Percentiles rank a stretch among this genome's conserved stretches.
Evolutionary conservation across 2,797 vertebrate species (phyloP).

Genomic region (Aplochiton taeniatus): DNA sequence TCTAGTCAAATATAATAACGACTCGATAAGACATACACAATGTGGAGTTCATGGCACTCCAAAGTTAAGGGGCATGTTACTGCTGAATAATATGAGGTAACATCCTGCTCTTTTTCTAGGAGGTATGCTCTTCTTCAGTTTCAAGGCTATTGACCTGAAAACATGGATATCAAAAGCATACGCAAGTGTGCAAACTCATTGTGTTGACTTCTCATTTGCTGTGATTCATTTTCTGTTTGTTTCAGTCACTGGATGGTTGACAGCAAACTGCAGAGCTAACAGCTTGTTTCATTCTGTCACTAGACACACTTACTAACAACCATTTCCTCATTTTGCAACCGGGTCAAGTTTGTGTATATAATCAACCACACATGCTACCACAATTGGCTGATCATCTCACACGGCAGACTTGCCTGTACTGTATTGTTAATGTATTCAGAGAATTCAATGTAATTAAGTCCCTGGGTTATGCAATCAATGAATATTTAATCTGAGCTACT

Average conservation of each 20-base stretch:
- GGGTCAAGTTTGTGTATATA: slow-evolving; percentile 29
- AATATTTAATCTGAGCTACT: slow-evolving; percentile 30
- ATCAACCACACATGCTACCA: slow-evolving; percentile 19
- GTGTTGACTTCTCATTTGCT: slow-evolving; percentile 13
- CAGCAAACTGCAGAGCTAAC: background rate
- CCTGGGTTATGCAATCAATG: slow-evolving; percentile 27
- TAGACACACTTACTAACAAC: slow-evolving; percentile 8
- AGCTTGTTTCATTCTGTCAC: background rate
- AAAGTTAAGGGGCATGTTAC: background rate
- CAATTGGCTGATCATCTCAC: slow-evolving; percentile 29
- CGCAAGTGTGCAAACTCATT: background rate
- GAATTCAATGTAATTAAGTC: slow-evolving; percentile 22
- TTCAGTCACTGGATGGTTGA: slow-evolving; percentile 15
- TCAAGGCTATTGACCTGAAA: background rate
- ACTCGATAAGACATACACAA: background rate
- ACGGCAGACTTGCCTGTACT: background rate
- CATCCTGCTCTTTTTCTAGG: too few species aligned
- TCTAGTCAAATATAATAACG: too few species aligned
- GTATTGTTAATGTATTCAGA: slow-evolving; percentile 17
- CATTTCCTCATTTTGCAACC: slow-evolving; percentile 15
- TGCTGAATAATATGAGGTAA: too few species aligned
- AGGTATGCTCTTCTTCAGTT: too few species aligned
- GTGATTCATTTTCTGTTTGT: background rate
- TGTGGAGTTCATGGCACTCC: background rate
- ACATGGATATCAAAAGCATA: background rate